Conservation (phyloP, 92 coral and sea anemone species). For the Epizoanthus scotinus region DNA sequence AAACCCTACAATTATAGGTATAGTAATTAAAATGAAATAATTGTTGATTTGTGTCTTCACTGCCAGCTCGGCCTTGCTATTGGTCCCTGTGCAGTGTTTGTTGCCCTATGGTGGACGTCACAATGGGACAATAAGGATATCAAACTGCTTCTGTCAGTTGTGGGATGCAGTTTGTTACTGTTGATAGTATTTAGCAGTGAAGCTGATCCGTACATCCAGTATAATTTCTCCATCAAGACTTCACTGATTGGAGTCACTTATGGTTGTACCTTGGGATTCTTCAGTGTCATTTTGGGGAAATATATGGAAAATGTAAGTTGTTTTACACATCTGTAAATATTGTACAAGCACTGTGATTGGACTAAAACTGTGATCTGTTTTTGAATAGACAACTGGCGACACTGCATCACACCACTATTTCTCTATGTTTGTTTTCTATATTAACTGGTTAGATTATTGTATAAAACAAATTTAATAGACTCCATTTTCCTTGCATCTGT, state of each 20-base stretch:
- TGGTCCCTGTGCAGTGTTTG: conserved; percentile 12
- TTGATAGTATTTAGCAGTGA: conserved; percentile 11
- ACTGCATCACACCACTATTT: too few species aligned
- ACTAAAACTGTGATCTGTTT: too few species aligned
- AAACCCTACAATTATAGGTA: too few species aligned
- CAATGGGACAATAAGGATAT: not conserved
- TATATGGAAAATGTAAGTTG: not conserved
- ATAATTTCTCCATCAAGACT: conserved; percentile 25
- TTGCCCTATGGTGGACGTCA: not conserved
- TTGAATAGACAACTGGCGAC: too few species aligned
- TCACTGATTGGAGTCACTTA: not conserved
- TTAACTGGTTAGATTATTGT: too few species aligned
- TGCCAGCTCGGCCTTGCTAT: conserved; percentile 23
- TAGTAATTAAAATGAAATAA: too few species aligned
- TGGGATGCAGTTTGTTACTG: conserved; percentile 24
- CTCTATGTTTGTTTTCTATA: too few species aligned
- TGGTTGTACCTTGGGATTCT: conserved; percentile 17
- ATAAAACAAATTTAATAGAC: too few species aligned
- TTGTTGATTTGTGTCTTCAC: too few species aligned
- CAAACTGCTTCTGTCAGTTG: not conserved
- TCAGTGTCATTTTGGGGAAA: not conserved
- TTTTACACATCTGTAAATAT: too few species aligned
- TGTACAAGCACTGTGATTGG: too few species aligned
- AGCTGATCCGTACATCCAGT: conserved; percentile 23
- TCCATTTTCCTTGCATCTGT: too few species aligned